Evolutionary conservation across 2,888 invertebrate genomes (phyloP).

Genomic region (Campoplex nolae): DNA sequence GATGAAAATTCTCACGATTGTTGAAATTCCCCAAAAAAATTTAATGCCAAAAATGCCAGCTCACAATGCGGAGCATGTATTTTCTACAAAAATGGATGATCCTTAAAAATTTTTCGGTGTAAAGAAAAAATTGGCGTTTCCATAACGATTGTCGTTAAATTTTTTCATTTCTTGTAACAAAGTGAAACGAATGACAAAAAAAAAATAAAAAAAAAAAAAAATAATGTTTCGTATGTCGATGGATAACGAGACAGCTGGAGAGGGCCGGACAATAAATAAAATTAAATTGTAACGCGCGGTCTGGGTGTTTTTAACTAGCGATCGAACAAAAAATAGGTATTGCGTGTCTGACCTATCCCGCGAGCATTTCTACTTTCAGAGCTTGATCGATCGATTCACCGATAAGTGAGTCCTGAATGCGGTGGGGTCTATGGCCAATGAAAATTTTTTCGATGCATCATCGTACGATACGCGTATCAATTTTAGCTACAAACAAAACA

Average conservation of each 20-base stretch:
- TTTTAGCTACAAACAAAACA: background rate
- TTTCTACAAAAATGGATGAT: no score
- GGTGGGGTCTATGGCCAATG: background rate
- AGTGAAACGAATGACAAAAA: no score
- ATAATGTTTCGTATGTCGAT: background rate
- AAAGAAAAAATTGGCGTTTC: no score
- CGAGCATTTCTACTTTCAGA: conserved; percentile 33
- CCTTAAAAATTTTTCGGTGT: no score
- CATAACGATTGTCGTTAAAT: no score
- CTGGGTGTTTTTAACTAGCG: background rate
- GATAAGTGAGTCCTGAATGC: background rate
- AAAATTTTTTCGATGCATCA: background rate
- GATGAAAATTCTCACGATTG: no score
- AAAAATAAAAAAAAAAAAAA: no score
- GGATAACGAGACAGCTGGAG: background rate
- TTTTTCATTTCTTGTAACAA: no score
- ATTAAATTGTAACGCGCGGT: background rate
- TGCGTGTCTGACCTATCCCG: conserved; percentile 22
- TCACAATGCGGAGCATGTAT: no score
- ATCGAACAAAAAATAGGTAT: background rate
- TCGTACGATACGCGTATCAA: background rate
- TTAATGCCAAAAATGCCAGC: no score
- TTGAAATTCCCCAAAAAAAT: no score
- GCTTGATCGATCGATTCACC: background rate
- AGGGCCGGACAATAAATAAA: background rate